Base-by-base conservation (phyloP, 35 echinoderm and acorn worm species). In the Ophiothrix spiculata region DNA sequence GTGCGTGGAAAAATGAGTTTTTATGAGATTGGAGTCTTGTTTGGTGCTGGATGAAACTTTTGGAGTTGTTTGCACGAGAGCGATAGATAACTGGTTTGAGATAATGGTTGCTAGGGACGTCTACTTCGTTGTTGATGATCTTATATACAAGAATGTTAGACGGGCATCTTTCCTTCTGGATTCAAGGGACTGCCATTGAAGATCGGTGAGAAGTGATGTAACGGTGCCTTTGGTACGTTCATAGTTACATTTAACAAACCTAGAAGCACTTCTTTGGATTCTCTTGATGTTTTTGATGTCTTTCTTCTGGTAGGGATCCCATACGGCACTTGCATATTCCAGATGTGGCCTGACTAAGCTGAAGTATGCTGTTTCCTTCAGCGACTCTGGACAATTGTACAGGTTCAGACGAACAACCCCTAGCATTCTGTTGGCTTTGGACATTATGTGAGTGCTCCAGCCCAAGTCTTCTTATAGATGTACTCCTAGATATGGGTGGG, bases 341-440 rank as follows among this genome's bases (percentile, higher is more conserved):
- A 81, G 39, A 81, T 81, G 79, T n/a, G 79, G 79, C 49, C 79
- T 39, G 21, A 49, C 41, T 25, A 81, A 45, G 79, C 79, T 81
- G 13, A 29, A 4, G 36, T 81, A 54, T n/a, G 14, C 60, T 12
- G 79, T 45, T 33, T 39, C 41, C 40, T 64, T 73, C 2, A 39
- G 31, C 31, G 32, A 38, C 33, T 84, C 82, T 73, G 82, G 82
- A 39, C 82, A 84, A 31, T 46, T 56, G 56, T 84, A 69, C 11
- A 84, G 82, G 36, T 84, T 84, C 31, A 29, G 64, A 56, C 82
- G 79, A 8, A 81, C 79, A 31, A 81, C 79, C 6, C 79, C 79
- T 13, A 81, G 79, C 79, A 81, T 81, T 11, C 82, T 12, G 36
- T 56, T 84, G 46, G 82, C 54, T 38, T 84, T 84, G 4, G 34